Evolutionary conservation across 2,113 vertebrate species (phyloP).

Genomic region (Bufo gargarizans): DNA sequence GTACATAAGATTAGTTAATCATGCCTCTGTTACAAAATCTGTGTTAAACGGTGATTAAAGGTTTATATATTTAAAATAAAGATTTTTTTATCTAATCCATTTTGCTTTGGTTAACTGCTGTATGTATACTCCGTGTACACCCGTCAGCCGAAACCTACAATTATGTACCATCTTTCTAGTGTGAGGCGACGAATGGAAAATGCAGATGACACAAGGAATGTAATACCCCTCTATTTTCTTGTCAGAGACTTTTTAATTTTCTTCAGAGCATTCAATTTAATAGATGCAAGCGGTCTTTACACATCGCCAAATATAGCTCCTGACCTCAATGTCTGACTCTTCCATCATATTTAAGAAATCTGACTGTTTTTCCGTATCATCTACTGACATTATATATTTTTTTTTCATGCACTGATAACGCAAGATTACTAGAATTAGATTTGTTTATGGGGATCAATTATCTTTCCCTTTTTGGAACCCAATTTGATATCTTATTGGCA

Average conservation of each 20-base stretch:
- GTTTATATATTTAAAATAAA: not conserved
- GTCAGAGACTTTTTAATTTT: slow-evolving; percentile 37
- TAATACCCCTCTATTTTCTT: slow-evolving; percentile 33
- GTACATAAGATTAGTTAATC: no score
- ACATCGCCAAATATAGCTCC: not conserved
- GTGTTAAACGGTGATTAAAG: not conserved
- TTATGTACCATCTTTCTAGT: slow-evolving; percentile 23
- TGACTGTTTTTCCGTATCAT: not conserved
- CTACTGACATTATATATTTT: not conserved
- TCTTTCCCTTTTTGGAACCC: not conserved
- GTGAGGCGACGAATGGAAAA: slow-evolving; percentile 24
- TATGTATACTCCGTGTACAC: not conserved
- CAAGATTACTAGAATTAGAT: not conserved
- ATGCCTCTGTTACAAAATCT: no score
- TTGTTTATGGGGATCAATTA: not conserved
- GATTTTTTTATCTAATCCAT: not conserved
- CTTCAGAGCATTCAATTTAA: slow-evolving; percentile 41
- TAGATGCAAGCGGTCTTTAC: slow-evolving; percentile 23
- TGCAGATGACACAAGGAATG: slow-evolving; percentile 32
- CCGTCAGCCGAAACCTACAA: not conserved
- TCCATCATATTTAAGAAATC: not conserved
- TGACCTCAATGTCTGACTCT: not conserved
- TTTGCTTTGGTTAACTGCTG: no score
- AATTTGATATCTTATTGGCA: not conserved
- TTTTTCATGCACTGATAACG: not conserved